Conservation (phyloP, 2,888 invertebrate genomes). For the Cetonia aurata region DNA sequence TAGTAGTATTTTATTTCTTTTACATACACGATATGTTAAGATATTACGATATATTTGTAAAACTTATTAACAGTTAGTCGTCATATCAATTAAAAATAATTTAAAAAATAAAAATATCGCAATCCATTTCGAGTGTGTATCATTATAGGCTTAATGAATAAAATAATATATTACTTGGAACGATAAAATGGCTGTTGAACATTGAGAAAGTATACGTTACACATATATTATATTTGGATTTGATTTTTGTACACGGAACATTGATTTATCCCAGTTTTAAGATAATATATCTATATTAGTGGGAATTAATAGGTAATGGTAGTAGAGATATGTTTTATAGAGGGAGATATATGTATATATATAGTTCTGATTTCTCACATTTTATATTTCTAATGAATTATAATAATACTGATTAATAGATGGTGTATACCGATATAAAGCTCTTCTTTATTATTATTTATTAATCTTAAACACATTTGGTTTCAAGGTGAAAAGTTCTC, state of each 20-base stretch:
- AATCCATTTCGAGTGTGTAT: conserved; percentile 2
- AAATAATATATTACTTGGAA: conserved; percentile 1
- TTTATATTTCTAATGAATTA: too few relatives aligned
- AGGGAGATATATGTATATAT: too few relatives aligned
- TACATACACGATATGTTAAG: conserved; percentile 56
- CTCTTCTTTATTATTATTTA: too few relatives aligned
- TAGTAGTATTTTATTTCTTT: conserved; percentile 44
- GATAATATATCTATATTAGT: too few relatives aligned
- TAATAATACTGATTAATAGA: too few relatives aligned
- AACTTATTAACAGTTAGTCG: conserved; percentile 37
- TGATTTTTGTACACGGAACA: conserved; percentile 19
- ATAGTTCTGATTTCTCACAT: too few relatives aligned
- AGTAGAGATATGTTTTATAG: too few relatives aligned
- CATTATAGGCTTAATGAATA: neutral
- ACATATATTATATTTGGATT: neutral
- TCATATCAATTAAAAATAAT: conserved; percentile 14
- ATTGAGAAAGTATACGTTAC: conserved; percentile 7
- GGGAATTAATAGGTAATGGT: too few relatives aligned
- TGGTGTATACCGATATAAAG: too few relatives aligned
- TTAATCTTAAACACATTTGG: too few relatives aligned
- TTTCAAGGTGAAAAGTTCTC: too few relatives aligned
- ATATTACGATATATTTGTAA: conserved; percentile 48
- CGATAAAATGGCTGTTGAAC: conserved; percentile 28
- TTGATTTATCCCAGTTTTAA: neutral
- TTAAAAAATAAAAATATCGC: conserved; percentile 15